Percentiles rank a stretch among this genome's conserved stretches.
phyloP scores from a whole-genome alignment of 2,888 invertebrate species.

The Phymatocera aterrima region DNA sequence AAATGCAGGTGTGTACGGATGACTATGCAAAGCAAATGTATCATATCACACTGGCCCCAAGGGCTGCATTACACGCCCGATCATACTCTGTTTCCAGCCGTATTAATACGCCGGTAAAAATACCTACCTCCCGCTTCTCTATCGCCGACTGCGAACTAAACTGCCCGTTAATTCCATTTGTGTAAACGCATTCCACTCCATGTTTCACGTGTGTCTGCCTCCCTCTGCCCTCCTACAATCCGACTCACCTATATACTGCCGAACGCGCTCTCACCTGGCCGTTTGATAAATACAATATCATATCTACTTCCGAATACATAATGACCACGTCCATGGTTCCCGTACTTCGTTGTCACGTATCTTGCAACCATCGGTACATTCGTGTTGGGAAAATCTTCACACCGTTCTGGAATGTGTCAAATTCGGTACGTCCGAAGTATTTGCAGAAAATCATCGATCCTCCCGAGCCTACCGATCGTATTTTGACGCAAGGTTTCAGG shows the following conservation, averaged over 20 bases:
- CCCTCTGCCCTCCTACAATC: background rate
- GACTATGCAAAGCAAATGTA: conserved; percentile 69
- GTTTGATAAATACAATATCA: conserved; percentile 8
- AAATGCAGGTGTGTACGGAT: conserved; percentile 59
- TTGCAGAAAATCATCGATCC: too few species aligned
- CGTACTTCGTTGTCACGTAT: too few species aligned
- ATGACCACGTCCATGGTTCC: background rate
- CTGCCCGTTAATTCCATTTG: conserved; percentile 68
- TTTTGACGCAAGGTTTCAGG: too few species aligned
- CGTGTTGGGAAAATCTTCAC: too few species aligned
- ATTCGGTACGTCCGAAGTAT: too few species aligned
- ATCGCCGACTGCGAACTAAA: conserved; percentile 61
- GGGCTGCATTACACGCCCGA: conserved; percentile 72
- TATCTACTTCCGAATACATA: background rate
- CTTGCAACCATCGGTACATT: too few species aligned
- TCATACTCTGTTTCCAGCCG: conserved; percentile 67
- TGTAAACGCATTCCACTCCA: conserved; percentile 43
- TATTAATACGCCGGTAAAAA: conserved; percentile 70
- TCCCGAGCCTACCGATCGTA: too few species aligned
- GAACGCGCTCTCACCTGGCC: background rate
- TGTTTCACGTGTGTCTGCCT: conserved; percentile 31
- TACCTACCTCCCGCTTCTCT: conserved; percentile 56
- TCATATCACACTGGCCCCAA: conserved; percentile 70
- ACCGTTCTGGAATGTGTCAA: too few species aligned
- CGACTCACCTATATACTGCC: conserved; percentile 21